Conservation (phyloP, 2,113 vertebrate genomes). For the Cephalopterus ornatus region DNA sequence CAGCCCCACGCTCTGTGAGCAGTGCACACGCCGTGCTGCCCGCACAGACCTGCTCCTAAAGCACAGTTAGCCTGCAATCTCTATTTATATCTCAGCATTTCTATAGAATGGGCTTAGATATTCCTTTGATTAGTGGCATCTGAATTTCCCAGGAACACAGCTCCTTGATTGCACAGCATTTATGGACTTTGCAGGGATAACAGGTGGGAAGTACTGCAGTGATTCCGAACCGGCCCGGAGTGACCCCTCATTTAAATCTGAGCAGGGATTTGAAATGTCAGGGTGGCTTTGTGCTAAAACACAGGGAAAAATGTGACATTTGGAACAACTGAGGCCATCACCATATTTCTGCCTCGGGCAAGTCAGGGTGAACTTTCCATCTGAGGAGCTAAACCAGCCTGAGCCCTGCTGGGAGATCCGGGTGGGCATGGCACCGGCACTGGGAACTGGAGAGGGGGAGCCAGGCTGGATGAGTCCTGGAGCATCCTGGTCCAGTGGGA, state of each 20-base stretch:
- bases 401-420: background rate
- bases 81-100: accelerated
- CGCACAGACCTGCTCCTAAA: background rate
- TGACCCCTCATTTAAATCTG: background rate
- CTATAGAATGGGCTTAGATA: background rate
- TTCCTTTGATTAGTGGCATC: background rate
- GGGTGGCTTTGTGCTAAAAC: background rate
- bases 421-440: background rate
- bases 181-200: background rate
- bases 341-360: background rate
- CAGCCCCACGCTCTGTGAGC: background rate
- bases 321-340: background rate
- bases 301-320: background rate
- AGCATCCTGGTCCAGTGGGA: background rate
- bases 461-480: background rate
- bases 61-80: background rate
- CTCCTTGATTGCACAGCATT: background rate
- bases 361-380: background rate
- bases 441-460: background rate
- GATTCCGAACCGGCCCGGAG: background rate
- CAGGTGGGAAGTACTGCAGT: background rate
- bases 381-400: background rate
- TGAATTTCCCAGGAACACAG: background rate
- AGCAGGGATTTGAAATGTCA: background rate
- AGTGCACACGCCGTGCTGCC: accelerated